phyloP scores from a whole-genome alignment of 2,113 vertebrate species.

The Phaethon lepturus region DNA sequence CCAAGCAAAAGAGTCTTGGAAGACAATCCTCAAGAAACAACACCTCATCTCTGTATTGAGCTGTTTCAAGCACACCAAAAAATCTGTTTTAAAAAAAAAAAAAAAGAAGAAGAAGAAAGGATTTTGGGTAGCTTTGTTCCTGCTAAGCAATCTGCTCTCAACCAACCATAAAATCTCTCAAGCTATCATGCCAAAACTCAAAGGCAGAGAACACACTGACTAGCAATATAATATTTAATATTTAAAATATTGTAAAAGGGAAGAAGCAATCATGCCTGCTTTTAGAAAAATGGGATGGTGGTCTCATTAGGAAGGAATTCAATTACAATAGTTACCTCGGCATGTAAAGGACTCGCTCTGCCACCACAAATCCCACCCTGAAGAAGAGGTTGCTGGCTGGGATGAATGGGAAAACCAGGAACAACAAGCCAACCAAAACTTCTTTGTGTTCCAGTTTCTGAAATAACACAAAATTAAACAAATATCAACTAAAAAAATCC shows the following conservation, averaged over 20 bases:
- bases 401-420: constrained; percentile 95
- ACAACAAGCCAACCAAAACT: constrained; percentile 89
- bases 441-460: constrained; percentile 89
- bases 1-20: not conserved
- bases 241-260: not conserved
- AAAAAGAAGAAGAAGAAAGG: not conserved
- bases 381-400: constrained; percentile 99
- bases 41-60: not conserved
- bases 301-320: constrained; percentile 46
- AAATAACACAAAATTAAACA: constrained; percentile 76
- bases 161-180: not conserved
- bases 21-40: not conserved
- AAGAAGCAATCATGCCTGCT: not conserved
- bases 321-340: constrained; percentile 86
- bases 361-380: constrained; percentile 97
- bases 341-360: constrained; percentile 98
- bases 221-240: not conserved
- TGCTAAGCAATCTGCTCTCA: constrained; percentile 34
- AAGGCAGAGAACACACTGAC: constrained; percentile 19
- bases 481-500: constrained; percentile 56
- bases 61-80: not conserved
- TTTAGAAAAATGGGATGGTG: constrained; percentile 12
- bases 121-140: constrained; percentile 8
- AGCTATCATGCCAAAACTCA: not conserved
- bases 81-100: not conserved